Base-by-base conservation (phyloP, 2,888 invertebrate species). In the Tachystola acroxantha region DNA sequence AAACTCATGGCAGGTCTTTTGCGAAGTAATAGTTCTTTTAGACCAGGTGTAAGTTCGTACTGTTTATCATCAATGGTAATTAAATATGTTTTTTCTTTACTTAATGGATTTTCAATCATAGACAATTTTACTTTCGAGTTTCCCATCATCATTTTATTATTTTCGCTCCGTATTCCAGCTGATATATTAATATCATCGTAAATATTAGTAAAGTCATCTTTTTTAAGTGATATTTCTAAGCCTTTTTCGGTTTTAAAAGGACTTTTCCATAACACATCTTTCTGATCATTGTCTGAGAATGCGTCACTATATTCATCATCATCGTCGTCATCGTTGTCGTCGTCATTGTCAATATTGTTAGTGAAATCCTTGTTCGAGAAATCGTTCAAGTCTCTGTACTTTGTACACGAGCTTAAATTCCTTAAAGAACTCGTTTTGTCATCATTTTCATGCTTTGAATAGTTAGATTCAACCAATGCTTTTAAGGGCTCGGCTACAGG, bases 1-100 rank as follows among this genome's bases (percentile, higher is more conserved):
- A 38, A 7, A 1, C 28, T 12, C 4, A 34, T 6, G 27, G 42
- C 13, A 9, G 42, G 42, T 14, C 26, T 32, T 7, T 36, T 45
- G 9, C 32, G 10, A 9, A 38, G n/a, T 20, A 42, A 12, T 3
- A 45, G 16, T 19, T 45, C 36, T 10, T 29, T 34, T 14, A 42
- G 19, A 10, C 42, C 42, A 6, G 35, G 28, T 3, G 39, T 44
- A 24, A 34, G 16, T 26, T 39, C 30, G 32, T 40, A 43, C n/a
- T 20, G 12, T 7, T 38, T 26, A 14, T 38, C 16, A 9, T 25
- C 19, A 16, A 38, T 25, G 11, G 3, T 32, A 10, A 37, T 13
- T 5, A 34, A 1, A 7, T 25, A 16, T 10, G 16, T 10, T 26
- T 16, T 16, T 2, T 26, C 14, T 24, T 24, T 24, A 24, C 9